Conservation (phyloP, 1,140 invertebrate species). For the Philaenus spumarius region DNA sequence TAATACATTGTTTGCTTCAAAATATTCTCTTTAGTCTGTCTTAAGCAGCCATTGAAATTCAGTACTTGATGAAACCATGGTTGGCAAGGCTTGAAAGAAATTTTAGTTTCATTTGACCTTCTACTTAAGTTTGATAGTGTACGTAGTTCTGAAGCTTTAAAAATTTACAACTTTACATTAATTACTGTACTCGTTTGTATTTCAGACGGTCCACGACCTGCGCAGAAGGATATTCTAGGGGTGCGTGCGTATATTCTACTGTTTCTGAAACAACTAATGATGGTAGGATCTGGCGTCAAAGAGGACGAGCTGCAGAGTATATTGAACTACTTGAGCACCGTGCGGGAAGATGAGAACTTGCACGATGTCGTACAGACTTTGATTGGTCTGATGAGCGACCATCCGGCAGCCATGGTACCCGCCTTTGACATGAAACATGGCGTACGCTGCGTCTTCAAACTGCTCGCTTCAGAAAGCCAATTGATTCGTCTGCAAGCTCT, state of each 20-base stretch:
- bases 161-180: no score
- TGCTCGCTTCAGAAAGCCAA: slow-evolving; percentile 91
- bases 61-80: no score
- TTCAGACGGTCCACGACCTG: slow-evolving; percentile 86
- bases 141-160: no score
- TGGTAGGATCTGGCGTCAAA: slow-evolving; percentile 94
- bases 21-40: no score
- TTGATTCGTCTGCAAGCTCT: slow-evolving; percentile 90
- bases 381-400: slow-evolving; percentile 94
- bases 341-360: slow-evolving; percentile 88
- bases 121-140: no score
- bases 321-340: slow-evolving; percentile 77
- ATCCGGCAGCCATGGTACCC: slow-evolving; percentile 97
- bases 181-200: slow-evolving; percentile 33
- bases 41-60: no score
- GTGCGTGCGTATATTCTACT: slow-evolving; percentile 92
- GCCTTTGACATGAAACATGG: slow-evolving; percentile 97
- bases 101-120: no score
- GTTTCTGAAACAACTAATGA: slow-evolving; percentile 93
- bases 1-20: no score
- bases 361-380: slow-evolving; percentile 97
- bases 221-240: slow-evolving; percentile 87
- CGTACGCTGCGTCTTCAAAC: slow-evolving; percentile 92
- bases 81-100: no score
- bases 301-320: slow-evolving; percentile 98